Base-by-base conservation (phyloP, 2,797 vertebrate genomes). In the Anomalospiza imberbis region DNA sequence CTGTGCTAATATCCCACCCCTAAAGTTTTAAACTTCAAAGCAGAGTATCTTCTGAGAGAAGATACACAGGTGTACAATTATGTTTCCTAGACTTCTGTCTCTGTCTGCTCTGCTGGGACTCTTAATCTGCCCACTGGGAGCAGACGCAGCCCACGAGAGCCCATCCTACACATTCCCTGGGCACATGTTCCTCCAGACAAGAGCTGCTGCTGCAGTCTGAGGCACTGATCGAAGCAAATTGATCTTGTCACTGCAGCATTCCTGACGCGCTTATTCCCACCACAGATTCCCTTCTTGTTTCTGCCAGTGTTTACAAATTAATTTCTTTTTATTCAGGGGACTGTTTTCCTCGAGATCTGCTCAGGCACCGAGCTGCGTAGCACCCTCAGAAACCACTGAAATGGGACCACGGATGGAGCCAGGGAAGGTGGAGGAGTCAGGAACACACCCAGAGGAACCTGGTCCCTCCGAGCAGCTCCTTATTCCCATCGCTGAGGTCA, bases 21-120 rank as follows among this genome's bases (percentile, higher is more conserved):
- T 84, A 78, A 95, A 95, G 87, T 95, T 95, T 92, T 42, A 60
- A 61, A 92, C 90, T 96, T 96, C 94, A 92, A 95, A 95, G 88
- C 61, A 25, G 60, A 79, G 31, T 29, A 45, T 78, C 94, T 94
- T 94, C 82, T 88, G 65, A 71, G 72, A 61, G 55, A 70, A 88
- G 85, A 89, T 14, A 76, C 81, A 65, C 72, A 96, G 88, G 87
- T 91, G 75, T 34, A 89, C 75, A 77, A 51, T 85, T 88, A 80
- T 8, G 20, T n/a, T 85, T 82, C 62, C 78, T 9, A 36, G 38
- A 85, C 68, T 79, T 48, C n/a, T 88, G 81, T 79, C 76, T 88
- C 80, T 76, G 61, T 10, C 47, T 65, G 19, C 38, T 13, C 68
- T n/a, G 29, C 60, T 80, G 88, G 74, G 84, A 86, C 71, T 17